These are phyloP conservation scores for Hiodon tergisus DNA, from an alignment of 2,113 vertebrate genomes.

Conservation along the genomic window DNA sequence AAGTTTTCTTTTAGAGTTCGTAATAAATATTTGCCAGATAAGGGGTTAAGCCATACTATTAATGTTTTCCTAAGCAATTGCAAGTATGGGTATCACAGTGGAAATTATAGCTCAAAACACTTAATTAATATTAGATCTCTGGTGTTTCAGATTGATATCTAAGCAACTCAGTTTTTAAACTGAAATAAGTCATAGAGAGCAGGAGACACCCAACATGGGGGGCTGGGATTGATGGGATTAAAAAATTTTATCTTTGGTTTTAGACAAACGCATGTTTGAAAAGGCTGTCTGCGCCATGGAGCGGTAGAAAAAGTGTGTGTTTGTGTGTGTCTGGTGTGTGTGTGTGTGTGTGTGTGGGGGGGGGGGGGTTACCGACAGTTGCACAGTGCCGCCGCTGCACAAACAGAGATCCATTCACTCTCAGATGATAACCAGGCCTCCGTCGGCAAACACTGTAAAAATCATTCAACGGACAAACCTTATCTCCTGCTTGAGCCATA, in stretches of 20 bases:
- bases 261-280: background rate
- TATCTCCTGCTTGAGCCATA: background rate
- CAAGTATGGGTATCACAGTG: no score
- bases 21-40: no score
- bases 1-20: no score
- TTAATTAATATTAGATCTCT: background rate
- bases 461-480: background rate
- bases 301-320: slow-evolving; percentile 3
- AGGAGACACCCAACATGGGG: background rate
- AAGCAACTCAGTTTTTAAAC: no score
- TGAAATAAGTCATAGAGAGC: background rate
- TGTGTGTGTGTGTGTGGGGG: no score
- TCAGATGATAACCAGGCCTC: background rate
- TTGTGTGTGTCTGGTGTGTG: no score
- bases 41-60: no score
- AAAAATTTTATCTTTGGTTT: background rate
- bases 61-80: no score
- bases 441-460: slow-evolving; percentile 14
- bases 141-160: background rate
- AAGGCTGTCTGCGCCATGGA: slow-evolving; percentile 11
- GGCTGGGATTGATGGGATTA: slow-evolving; percentile 5
- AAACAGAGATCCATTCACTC: background rate
- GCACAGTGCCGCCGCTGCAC: background rate
- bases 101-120: no score
- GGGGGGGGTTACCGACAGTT: background rate